Percentiles rank a stretch among this genome's conserved stretches.
Evolutionary conservation across 1,140 invertebrate genomes (phyloP).

Genomic region (Helicorthomorpha holstii): DNA sequence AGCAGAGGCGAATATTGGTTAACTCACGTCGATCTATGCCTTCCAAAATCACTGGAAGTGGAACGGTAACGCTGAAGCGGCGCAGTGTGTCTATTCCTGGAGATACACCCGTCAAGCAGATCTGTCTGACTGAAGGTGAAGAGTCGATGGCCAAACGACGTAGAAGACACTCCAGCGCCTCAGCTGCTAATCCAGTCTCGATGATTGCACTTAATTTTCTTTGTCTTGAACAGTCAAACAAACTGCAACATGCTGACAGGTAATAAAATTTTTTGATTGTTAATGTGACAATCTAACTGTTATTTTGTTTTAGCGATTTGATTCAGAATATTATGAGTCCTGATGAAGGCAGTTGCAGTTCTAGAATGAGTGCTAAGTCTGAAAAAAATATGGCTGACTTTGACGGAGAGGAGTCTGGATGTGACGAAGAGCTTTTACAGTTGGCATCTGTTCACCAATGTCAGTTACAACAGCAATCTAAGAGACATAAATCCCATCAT

Average conservation of each 20-base stretch:
- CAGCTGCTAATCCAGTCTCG: no score
- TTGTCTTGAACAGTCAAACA: not conserved
- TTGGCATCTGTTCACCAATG: no score
- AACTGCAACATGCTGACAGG: not conserved
- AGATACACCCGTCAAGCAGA: no score
- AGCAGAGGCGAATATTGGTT: not conserved
- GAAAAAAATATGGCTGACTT: constrained; percentile 89
- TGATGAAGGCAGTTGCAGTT: constrained; percentile 59
- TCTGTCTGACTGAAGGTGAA: no score
- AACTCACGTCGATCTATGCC: no score
- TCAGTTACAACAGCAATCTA: no score
- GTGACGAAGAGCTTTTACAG: constrained; percentile 69
- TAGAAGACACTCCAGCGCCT: not conserved
- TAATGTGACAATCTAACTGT: no score
- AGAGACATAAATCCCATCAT: constrained; percentile 18
- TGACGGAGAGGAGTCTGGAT: constrained; percentile 75
- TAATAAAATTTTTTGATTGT: no score
- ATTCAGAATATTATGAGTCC: constrained; percentile 38
- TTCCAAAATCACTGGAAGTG: no score
- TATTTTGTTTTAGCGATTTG: constrained; percentile 24
- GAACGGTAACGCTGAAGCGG: no score
- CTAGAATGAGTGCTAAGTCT: constrained; percentile 77
- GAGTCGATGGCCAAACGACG: no score
- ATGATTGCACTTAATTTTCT: not conserved
- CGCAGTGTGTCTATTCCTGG: no score